Evolutionary conservation across 2,888 invertebrate species (phyloP), one percentile per base, ranked within the genome.

Genomic region (Fabriciana adippe): DNA sequence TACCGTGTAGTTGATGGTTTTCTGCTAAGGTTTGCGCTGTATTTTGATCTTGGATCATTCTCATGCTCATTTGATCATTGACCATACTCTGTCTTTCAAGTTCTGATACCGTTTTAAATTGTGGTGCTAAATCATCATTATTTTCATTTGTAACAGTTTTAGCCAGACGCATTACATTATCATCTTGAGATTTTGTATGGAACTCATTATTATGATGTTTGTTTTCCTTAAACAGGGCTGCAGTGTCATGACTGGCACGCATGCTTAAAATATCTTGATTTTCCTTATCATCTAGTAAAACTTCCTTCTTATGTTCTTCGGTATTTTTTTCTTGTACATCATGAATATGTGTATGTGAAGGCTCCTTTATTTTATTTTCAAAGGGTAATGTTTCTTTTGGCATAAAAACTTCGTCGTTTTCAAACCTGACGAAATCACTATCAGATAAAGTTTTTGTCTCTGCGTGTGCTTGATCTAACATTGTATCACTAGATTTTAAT

Each of bases 111-210:
- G 31, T 54, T 35, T 66, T 68, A 35, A 66, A 26, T 56, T 55
- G 51, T 59, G 47, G 56, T 56, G 53, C 35, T 59, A 41, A 8
- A 14, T 55, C 61, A 60, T 64, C 64, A 13, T 61, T 53, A 41
- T 59, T 41, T 16, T 66, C 60, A 31, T 26, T 57, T 57, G 8
- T 57, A 21, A 57, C 21, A 47, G n/a, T 47, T 0, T 47, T 47
- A 26, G 21, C 47, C 0, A 47, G 47, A 3, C 21, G 11, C 47
- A 47, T 3, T 11, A 21, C 45, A 45, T 57, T 45, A n/a, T 69
- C 66, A 26, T 64, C 62, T 31, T 69, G 63, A 35, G 55, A 55
- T 35, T 64, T 64, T 16, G 66, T 57, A 48, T 70, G 56, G 11
- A 51, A 6, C 6, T 68, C 54, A 47, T 50, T 26, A 45, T 31